Evolutionary conservation across 2,113 vertebrate genomes (phyloP).

Genomic region (Dryoscopus gambensis): DNA sequence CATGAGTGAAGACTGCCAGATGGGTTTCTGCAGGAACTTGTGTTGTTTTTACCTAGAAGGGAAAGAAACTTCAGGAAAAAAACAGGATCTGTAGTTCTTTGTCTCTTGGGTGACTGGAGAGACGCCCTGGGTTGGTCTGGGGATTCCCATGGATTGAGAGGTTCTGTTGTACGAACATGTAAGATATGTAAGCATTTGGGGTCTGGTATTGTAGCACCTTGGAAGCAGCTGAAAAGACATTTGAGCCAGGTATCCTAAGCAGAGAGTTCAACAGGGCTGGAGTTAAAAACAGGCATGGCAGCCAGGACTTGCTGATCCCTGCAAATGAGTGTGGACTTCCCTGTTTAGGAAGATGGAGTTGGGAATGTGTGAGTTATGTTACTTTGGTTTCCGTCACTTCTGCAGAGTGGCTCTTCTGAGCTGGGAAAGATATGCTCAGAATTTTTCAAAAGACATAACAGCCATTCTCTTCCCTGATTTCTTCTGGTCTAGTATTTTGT

Average conservation of each 20-base stretch:
- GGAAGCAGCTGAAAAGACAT: not conserved
- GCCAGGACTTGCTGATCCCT: not conserved
- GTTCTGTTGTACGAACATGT: not conserved
- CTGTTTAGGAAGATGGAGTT: not conserved
- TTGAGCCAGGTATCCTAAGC: not conserved
- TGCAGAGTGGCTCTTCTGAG: not conserved
- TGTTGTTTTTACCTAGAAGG: not conserved
- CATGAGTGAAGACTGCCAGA: not conserved
- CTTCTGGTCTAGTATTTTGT: not conserved
- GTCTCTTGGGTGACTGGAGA: not conserved
- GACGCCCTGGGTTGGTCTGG: not conserved
- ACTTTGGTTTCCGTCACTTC: not conserved
- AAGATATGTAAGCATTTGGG: not conserved
- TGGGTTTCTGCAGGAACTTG: slow-evolving; percentile 3
- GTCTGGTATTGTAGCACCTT: not conserved
- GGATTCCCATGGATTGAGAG: not conserved
- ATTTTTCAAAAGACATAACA: not conserved
- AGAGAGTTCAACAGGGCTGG: not conserved
- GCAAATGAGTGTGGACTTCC: not conserved
- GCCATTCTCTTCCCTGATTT: not conserved
- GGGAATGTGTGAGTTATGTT: not conserved
- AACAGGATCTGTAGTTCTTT: not conserved
- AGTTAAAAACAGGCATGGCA: not conserved
- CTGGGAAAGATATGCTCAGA: not conserved
- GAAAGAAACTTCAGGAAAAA: not conserved